Evolutionary conservation across 2,113 vertebrate species (phyloP), one percentile per base, ranked within the genome.

Genomic region (Otolemur garnettii): DNA sequence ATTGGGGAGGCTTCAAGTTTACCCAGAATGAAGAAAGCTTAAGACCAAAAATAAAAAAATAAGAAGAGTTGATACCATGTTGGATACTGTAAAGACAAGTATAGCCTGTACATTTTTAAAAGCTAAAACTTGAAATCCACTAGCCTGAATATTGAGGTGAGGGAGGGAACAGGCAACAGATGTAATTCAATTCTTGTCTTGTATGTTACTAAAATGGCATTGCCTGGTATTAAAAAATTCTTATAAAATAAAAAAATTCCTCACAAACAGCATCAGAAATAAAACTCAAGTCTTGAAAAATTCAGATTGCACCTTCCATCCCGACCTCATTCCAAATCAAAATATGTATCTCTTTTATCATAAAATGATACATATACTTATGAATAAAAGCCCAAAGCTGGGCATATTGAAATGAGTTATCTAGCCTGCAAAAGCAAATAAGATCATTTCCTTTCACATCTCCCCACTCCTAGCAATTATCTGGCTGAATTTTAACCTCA

Each of bases 321-420:
- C 57, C 35, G 4, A 71, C 55, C 59, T 87, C 62, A 93, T 92
- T 93, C 62, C 72, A 94, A 96, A 91, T 95, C 96, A 97, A 96
- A 96, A 91, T 96, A 79, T 94, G 95, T 88, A 90, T 86, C 72
- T 91, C 85, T 72, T 96, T 94, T 87, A 95, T 95, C 84, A 91
- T 80, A 95, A 96, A 96, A 92, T 91, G 64, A 77, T 85, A 66
- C 62, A 60, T 42, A 79, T n/a, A 77, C 69, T 96, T 93, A 89
- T 24, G 53, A 91, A 94, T 97, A 94, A 96, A 96, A 81, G 57
- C 82, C 88, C 68, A 83, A 88, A 95, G 62, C 78, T 42, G 18
- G 71, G 79, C 78, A 91, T 95, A 92, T 91, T 79, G 19, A 95
- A 95, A 91, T 89, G 82, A 94, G 84, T 79, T 96, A 72, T 91